Base-by-base conservation (phyloP, 2,797 vertebrate species). In the Sciurus carolinensis region DNA sequence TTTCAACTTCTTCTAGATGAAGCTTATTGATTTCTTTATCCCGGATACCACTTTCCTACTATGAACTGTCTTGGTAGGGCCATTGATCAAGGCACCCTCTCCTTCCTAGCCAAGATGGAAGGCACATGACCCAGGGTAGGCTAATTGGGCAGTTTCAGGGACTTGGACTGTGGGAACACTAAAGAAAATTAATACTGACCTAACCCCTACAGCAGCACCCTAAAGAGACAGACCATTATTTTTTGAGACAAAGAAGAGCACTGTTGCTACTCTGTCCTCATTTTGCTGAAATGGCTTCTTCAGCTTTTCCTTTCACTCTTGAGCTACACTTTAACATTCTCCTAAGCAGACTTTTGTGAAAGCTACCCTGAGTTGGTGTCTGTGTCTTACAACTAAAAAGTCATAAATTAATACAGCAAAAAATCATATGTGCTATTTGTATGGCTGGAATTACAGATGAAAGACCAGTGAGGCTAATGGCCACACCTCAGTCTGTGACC, bases 1-100 rank as follows among this genome's bases (percentile, higher is more conserved):
- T 42, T 96, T 73, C 50, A 75, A 22, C 50, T 89, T 92, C 59
- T 87, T 87, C 59, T 92, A 69, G 47, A 95, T 80, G 91, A 30
- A 77, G 50, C 17, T 24, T 69, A 90, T 77, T 92, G 36, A 91
- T 87, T 96, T 83, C 33, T 36, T 22, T 71, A n/a, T 39, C 64
- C 39, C 15, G 76, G 72, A 64, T 81, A 80, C 15, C 79, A 83
- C 20, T 93, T 94, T 20, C 11, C 44, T 20, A 77, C 20, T 72
- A 42, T 13, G 52, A 28, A 33, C 14, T 69, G 15, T 76, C 59
- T 84, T 72, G 36, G 71, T 84, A 24, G 4, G 33, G 17, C 14
- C 91, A 62, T 80, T 93, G 83, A 94, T 94, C 57, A 95, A 76
- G 33, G 12, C 50, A 3, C 44, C n/a, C 26, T 66, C n/a, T 90